Evolutionary conservation across 2,888 invertebrate genomes (phyloP), one percentile per base, ranked within the genome.

Genomic region (Himalopsyche japonica): DNA sequence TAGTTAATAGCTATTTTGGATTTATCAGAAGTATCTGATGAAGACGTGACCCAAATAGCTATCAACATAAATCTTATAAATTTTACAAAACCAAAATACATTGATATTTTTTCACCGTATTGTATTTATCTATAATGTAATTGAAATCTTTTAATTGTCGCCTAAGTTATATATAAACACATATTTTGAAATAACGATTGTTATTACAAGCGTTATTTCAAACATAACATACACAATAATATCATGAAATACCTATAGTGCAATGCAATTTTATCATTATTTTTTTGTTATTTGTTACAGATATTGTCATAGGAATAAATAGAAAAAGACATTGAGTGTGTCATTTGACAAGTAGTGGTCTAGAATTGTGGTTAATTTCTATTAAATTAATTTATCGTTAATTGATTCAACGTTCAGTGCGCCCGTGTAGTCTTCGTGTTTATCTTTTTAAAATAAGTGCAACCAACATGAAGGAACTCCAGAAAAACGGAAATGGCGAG

Each of bases 401-500:
- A 57, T 20, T 8, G 7, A 57, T 57, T 20, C 57, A 10, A 7
- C 57, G 57, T 57, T 57, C 24, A 57, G 57, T 57, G 57, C 57
- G 57, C 20, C 20, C 8, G 20, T 24, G 57, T 57, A 57, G 8
- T 20, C 24, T 57, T 20, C 6, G 1, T 57, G 24, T 20, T 57
- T 57, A 20, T 7, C 8, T 20, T 8, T 57, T 57, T 20, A 24
- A 57, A 57, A 20, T 7, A 57, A 57, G 57, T 57, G 57, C 20
- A 57, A 15, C 57, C 34, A 80, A 79, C 43, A 86, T 86, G 86
- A 86, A 86, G 82, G 86, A 86, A 64, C 43, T 79, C 24, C 80
- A 84, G 57, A 84, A 86, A 57, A 86, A 84, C 77, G 84, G 84
- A 82, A 79, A 79, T n/a, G 37, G 79, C 10, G 86, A 86, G n/a